Base-by-base conservation (phyloP, 2,113 vertebrate genomes). In the Callipepla californica region DNA sequence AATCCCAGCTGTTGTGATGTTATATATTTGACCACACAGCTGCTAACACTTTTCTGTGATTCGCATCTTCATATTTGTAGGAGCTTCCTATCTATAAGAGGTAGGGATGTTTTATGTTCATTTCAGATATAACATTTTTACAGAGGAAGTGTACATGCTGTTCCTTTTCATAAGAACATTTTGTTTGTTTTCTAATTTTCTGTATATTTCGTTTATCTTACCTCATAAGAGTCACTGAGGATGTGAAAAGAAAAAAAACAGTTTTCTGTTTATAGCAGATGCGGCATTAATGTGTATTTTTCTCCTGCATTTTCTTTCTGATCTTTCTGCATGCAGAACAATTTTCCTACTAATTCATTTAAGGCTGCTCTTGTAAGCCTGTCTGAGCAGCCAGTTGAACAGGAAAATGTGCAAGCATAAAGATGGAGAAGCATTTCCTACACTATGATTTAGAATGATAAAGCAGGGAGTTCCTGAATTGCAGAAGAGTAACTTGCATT, bases 341-440 rank as follows among this genome's bases (percentile, higher is more conserved):
- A 77, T 91, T 92, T 91, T 32, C 50, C 22, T 85, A 7, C 12
- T 86, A 93, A 92, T 90, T 92, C 40, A 51, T 78, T 93, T 74
- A 70, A 70, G 36, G 34, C n/a, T 93, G 55, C 32, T 80, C 79
- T 88, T 93, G 67, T 80, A 12, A 89, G 36, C 13, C 36, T 89
- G 26, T 48, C 42, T 73, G 68, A 88, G 59, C 11, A 55, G 4
- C 6, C 34, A 75, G 34, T 30, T 77, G 55, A 88, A 58, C 1
- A 77, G 50, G 15, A 88, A 83, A 63, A 80, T 47, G 66, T 83
- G 34, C 28, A 78, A 88, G 45, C 17, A 36, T 59, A 47, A 94
- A 84, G 84, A 84, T 36, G 61, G 19, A 83, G n/a, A 65, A 82
- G 28, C 3, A 1, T 86, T 92, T 83, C 47, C 77, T 67, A 17